These are phyloP conservation scores for Morone saxatilis DNA, from an alignment of 2,113 vertebrate genomes.

Conservation along the genomic window DNA sequence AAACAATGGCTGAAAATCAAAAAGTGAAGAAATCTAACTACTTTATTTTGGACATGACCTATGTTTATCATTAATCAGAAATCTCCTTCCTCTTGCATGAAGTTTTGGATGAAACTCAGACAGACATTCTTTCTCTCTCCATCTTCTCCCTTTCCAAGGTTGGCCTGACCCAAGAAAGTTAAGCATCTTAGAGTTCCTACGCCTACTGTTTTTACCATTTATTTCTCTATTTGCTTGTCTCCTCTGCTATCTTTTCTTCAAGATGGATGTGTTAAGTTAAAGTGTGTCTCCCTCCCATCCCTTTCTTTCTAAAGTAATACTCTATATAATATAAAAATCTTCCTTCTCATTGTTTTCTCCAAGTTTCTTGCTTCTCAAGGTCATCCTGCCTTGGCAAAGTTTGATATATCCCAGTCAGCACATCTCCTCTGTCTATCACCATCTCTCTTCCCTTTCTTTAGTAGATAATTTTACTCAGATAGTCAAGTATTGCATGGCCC, in stretches of 20 bases:
- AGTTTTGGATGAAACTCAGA: background rate
- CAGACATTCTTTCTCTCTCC: background rate
- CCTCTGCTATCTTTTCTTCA: background rate
- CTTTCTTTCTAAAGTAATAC: background rate
- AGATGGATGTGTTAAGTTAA: background rate
- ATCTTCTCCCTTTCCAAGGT: background rate
- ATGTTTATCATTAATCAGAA: background rate
- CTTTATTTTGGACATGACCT: background rate
- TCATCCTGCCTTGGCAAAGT: constrained; percentile 32
- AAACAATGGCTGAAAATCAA: background rate
- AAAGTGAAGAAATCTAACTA: background rate
- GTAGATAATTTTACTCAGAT: constrained; percentile 18
- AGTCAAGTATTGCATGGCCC: background rate
- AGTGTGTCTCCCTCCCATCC: background rate
- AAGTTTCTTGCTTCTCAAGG: constrained; percentile 21
- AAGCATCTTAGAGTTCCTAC: background rate
- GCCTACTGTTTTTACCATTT: background rate
- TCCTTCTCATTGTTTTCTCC: constrained; percentile 16
- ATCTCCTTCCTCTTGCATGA: background rate
- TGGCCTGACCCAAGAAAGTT: constrained; percentile 18
- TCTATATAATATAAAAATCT: constrained; percentile 4
- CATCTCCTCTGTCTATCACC: background rate
- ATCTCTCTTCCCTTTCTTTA: background rate
- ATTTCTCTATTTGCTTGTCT: constrained; percentile 1
- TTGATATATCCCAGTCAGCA: constrained; percentile 19